Conservation (phyloP, 1,140 invertebrate genomes). For the Druon quercuslanigerum region DNA sequence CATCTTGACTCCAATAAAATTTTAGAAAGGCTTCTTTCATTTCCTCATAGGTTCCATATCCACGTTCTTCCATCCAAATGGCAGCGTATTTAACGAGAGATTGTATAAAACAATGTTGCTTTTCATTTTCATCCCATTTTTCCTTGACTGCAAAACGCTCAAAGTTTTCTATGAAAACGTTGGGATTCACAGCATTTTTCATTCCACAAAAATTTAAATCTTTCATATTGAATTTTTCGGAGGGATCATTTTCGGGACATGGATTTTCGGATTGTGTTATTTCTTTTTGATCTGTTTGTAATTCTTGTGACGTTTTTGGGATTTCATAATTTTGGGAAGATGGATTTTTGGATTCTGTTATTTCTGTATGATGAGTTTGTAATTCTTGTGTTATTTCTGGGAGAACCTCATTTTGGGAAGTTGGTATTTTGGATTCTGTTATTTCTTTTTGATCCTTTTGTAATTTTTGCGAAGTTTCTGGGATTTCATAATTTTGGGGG, state of each 20-base stretch:
- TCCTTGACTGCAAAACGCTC: neutral
- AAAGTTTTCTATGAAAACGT: constrained; percentile 2
- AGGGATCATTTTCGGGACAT: neutral
- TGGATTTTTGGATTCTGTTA: neutral
- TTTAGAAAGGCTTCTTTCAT: constrained; percentile 15
- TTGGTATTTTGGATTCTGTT: neutral
- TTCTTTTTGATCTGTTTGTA: neutral
- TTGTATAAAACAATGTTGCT: neutral
- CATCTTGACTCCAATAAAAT: constrained; percentile 15
- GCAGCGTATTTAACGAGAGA: constrained; percentile 10
- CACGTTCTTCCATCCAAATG: neutral
- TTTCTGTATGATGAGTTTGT: neutral
- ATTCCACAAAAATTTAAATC: constrained; percentile 17
- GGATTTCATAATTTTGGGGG: neutral
- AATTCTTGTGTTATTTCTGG: neutral
- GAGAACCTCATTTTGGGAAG: neutral
- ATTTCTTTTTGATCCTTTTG: neutral
- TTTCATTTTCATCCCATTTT: neutral
- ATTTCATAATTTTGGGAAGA: neutral
- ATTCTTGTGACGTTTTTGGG: neutral
- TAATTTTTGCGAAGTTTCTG: neutral
- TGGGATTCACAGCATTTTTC: neutral
- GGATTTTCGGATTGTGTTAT: neutral
- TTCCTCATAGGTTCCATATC: neutral
- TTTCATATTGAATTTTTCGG: neutral